Conservation (phyloP, 2,888 invertebrate genomes). For the Caenorhabditis sp. region DNA sequence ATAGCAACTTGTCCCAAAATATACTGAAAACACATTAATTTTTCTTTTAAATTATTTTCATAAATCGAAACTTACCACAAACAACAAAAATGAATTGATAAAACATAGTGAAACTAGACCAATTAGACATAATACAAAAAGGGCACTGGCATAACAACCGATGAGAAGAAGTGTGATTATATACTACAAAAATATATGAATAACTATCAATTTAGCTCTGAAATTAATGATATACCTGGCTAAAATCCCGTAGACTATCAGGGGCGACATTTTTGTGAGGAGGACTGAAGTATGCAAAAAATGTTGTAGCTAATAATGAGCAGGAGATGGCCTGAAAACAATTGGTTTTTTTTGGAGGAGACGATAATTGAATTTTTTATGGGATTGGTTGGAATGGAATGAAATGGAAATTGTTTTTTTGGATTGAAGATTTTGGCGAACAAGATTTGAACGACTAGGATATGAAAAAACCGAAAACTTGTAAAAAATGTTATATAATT, state of each 20-base stretch:
- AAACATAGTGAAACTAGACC: slow-evolving; percentile 40
- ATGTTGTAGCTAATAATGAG: slow-evolving; percentile 22
- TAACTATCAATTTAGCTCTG: neutral
- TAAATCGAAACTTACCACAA: slow-evolving; percentile 21
- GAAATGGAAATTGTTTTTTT: neutral
- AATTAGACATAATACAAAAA: slow-evolving; percentile 33
- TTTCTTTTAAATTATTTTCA: neutral
- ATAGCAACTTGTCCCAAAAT: slow-evolving; percentile 91
- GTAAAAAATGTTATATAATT: too few relatives aligned
- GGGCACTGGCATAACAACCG: slow-evolving; percentile 26
- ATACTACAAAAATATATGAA: slow-evolving; percentile 18
- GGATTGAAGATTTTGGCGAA: too few relatives aligned
- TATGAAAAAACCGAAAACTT: too few relatives aligned
- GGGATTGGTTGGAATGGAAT: too few relatives aligned
- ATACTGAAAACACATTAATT: slow-evolving; percentile 79
- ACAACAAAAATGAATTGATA: slow-evolving; percentile 37
- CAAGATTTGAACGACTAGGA: too few relatives aligned
- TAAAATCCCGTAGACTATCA: slow-evolving; percentile 29
- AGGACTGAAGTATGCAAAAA: slow-evolving; percentile 35
- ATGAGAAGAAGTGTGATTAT: slow-evolving; percentile 36
- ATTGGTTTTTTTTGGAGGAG: neutral
- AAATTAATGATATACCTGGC: slow-evolving; percentile 16
- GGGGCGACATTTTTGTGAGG: slow-evolving; percentile 30
- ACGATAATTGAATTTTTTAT: too few relatives aligned
- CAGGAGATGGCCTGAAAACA: slow-evolving; percentile 13